Percentiles rank a stretch among this genome's conserved stretches.
Conservation (phyloP, 2,797 vertebrate genomes). For the Melanotaenia parkinsoni region DNA sequence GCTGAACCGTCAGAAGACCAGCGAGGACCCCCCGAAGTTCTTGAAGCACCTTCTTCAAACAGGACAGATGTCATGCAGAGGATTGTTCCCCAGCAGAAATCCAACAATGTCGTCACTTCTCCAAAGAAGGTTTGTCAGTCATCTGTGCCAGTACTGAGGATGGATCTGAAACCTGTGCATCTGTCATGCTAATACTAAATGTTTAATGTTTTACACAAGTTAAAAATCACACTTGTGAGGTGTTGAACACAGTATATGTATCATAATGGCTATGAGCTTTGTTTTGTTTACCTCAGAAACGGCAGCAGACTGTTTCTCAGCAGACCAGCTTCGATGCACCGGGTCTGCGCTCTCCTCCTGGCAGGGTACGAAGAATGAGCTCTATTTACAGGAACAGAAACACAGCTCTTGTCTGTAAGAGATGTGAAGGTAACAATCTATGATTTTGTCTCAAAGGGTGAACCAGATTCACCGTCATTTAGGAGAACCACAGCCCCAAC, state of each 20-base stretch:
- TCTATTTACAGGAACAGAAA: accelerated
- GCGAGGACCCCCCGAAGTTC: constrained; percentile 35
- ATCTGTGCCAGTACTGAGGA: accelerated
- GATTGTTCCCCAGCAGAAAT: constrained; percentile 62
- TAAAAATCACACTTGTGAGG: too few relatives aligned
- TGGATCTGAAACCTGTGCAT: not conserved
- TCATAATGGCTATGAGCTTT: constrained; percentile 15
- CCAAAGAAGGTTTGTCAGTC: constrained; percentile 73
- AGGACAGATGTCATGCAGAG: constrained; percentile 66
- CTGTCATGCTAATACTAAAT: not conserved
- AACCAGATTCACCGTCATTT: constrained; percentile 74
- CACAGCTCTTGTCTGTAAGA: not conserved
- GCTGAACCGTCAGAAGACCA: constrained; percentile 36
- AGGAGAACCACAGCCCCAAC: constrained; percentile 62
- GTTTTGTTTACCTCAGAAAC: constrained; percentile 46
- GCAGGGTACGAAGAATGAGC: constrained; percentile 60
- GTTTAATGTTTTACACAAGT: not conserved
- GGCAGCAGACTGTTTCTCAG: constrained; percentile 75
- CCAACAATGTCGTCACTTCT: constrained; percentile 50
- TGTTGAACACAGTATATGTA: too few relatives aligned
- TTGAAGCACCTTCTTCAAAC: constrained; percentile 74
- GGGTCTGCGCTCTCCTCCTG: constrained; percentile 64
- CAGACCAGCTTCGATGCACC: constrained; percentile 78
- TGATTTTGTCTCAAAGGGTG: constrained; percentile 53
- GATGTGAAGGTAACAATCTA: not conserved